Evolutionary conservation across 2,888 invertebrate species (phyloP), one percentile per base, ranked within the genome.

Genomic region (Pseudococcus longispinus): DNA sequence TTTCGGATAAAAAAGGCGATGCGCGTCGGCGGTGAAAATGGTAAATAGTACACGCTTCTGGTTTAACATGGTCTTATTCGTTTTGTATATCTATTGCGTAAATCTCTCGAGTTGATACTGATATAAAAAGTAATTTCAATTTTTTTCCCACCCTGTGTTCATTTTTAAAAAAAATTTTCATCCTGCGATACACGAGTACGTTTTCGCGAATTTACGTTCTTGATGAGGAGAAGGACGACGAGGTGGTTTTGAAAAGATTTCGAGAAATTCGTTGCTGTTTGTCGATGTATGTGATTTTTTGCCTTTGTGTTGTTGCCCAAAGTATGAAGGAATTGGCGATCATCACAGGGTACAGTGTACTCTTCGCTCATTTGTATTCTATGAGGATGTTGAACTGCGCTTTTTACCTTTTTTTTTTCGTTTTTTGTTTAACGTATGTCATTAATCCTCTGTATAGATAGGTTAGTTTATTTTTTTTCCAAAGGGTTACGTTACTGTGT

Each of bases 341-440:
- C 70, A 29, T 70, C 29, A 29, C 29, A 70, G 18, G 70, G 60
- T 60, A 60, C 13, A 6, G 9, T 23, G 60, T 46, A 11, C 13
- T 46, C 13, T 3, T 70, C 29, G 70, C 70, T 70, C 70, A 29
- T 70, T 70, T 70, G 70, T 70, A 70, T 70, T 70, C 70, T 70
- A 29, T 8, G 29, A 70, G 29, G 11, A 70, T 70, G 15, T 70
- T 29, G 29, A 70, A 70, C 70, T 70, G 70, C 70, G 60, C 29
- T 70, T 70, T 70, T 70, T 29, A 29, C 6, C 15, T 18, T 29
- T 70, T 70, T 65, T 65, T 65, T 65, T 65, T 26, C 2, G 11
- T 4, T 23, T 65, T 70, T 70, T 70, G 70, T 70, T 29, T 70
- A 18, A 70, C 70, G 70, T 70, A 70, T 70, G 70, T 70, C 70